Conservation (phyloP, 2,113 vertebrate genomes). For the Bubalus kerabau region DNA sequence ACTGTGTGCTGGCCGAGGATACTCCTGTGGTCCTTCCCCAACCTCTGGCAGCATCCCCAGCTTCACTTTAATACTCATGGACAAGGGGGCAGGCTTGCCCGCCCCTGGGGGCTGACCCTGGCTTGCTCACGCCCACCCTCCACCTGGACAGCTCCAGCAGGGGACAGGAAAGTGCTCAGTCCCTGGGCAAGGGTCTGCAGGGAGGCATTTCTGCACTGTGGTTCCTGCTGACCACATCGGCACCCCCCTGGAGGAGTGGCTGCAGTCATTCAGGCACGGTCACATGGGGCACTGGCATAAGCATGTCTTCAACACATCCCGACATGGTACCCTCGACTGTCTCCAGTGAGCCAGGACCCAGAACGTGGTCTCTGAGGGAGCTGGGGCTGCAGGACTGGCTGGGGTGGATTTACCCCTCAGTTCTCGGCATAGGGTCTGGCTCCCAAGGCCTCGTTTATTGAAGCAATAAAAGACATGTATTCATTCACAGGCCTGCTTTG, state of each 20-base stretch:
- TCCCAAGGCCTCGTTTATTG: neutral
- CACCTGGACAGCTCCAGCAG: neutral
- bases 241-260: neutral
- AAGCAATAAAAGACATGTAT: neutral
- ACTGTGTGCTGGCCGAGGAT: neutral
- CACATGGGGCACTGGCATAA: rapidly evolving
- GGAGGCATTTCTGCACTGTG: rapidly evolving
- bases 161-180: neutral
- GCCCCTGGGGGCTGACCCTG: neutral
- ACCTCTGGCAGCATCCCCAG: rapidly evolving
- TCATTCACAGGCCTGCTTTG: neutral
- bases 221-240: rapidly evolving
- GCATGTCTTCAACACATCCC: rapidly evolving
- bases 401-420: too few species aligned
- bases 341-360: neutral
- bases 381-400: too few species aligned
- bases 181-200: neutral
- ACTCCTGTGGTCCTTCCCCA: rapidly evolving
- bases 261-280: rapidly evolving
- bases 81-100: neutral
- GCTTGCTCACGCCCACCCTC: rapidly evolving
- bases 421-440: neutral
- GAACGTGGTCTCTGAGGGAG: neutral
- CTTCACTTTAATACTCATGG: rapidly evolving
- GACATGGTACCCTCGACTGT: neutral